Evolutionary conservation across 2,113 vertebrate genomes (phyloP).

Genomic region (Microcebus lehilahytsara): DNA sequence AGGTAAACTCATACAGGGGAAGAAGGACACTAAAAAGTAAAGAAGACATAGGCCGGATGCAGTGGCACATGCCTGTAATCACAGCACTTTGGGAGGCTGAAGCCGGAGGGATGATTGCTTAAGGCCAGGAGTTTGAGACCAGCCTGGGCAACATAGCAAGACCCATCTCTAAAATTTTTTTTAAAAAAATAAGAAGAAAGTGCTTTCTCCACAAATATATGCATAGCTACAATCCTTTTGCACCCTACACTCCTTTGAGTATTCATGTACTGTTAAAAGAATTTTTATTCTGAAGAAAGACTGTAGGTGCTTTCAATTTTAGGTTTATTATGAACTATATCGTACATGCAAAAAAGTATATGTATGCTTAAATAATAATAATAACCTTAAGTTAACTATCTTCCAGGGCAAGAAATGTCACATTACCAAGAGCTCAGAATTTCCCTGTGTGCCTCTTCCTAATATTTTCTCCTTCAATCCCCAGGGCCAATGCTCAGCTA

Average conservation of each 20-base stretch:
- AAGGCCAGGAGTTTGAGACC: no score
- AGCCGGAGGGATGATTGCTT: no score
- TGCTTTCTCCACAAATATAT: neutral
- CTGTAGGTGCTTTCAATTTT: neutral
- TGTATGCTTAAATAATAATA: neutral
- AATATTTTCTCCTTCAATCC: neutral
- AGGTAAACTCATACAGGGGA: neutral
- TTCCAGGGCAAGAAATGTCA: neutral
- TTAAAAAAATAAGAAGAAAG: neutral
- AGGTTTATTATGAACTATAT: neutral
- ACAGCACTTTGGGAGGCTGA: no score
- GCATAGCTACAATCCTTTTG: neutral
- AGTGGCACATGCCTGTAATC: no score
- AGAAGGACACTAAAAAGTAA: neutral
- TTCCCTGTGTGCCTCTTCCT: neutral
- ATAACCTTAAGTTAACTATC: neutral
- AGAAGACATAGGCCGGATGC: no score
- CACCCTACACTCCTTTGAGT: neutral
- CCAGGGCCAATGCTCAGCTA: neutral
- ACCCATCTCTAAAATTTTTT: no score
- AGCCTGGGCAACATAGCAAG: no score
- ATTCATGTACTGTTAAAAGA: neutral
- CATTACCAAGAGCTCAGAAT: neutral
- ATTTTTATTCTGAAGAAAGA: neutral
- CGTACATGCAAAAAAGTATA: neutral